These are phyloP conservation scores for Camponotus vicinus DNA, from an alignment of 1,140 invertebrate genomes.

Conservation along the genomic window DNA sequence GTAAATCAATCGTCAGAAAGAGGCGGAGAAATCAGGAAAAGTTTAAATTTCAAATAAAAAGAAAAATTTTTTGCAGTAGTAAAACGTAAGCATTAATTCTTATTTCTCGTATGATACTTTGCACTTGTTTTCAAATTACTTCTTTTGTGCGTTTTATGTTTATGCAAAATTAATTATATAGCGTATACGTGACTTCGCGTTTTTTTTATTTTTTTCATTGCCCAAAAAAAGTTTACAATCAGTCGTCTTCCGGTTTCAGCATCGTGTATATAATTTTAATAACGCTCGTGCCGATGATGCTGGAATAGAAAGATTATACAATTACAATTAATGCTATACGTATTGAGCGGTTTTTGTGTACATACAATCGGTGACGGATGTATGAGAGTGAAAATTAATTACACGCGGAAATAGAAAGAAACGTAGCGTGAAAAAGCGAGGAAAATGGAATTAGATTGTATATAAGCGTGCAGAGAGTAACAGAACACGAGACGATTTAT, in stretches of 20 bases:
- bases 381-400: not conserved
- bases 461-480: constrained; percentile 10
- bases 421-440: constrained; percentile 7
- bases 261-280: constrained; percentile 16
- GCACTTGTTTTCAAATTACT: not conserved
- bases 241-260: not conserved
- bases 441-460: not conserved
- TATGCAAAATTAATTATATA: not conserved
- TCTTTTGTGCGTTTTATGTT: not conserved
- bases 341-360: constrained; percentile 1
- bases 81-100: not conserved
- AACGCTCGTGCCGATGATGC: constrained; percentile 15
- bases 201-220: not conserved
- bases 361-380: constrained; percentile 24
- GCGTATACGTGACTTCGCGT: not conserved
- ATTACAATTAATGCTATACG: not conserved
- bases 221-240: not conserved
- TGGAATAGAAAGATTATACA: constrained; percentile 31
- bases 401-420: not conserved
- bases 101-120: too few species aligned
- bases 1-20: not conserved
- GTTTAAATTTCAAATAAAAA: not conserved
- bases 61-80: not conserved
- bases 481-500: not conserved
- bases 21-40: not conserved